Conservation (phyloP, 1,140 invertebrate species). For the Phocides pigmalion region DNA sequence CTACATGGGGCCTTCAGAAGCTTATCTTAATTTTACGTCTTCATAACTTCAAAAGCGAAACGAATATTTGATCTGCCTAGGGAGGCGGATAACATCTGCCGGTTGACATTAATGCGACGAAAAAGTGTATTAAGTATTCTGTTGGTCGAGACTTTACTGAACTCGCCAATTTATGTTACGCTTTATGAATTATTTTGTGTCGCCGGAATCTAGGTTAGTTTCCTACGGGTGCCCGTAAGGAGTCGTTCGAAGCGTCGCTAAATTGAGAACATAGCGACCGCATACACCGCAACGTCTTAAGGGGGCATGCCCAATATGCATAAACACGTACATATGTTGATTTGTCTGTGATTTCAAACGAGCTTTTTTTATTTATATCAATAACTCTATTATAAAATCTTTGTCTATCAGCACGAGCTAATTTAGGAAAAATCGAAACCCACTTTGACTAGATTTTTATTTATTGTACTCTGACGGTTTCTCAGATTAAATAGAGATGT, state of each 20-base stretch:
- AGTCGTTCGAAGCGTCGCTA: conserved; percentile 1
- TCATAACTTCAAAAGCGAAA: conserved; percentile 60
- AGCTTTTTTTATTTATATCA: too few relatives aligned
- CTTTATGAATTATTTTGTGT: conserved; percentile 49
- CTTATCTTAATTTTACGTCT: conserved; percentile 74
- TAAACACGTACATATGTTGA: too few relatives aligned
- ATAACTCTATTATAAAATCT: too few relatives aligned
- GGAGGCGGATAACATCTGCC: conserved; percentile 62
- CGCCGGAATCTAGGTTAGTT: conserved; percentile 27
- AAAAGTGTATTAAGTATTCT: conserved; percentile 48
- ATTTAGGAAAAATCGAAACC: too few relatives aligned
- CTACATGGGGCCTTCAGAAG: conserved; percentile 44
- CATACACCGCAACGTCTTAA: too few relatives aligned
- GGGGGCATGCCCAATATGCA: too few relatives aligned
- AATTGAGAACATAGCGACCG: neutral
- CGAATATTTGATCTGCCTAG: conserved; percentile 68
- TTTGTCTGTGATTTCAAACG: too few relatives aligned
- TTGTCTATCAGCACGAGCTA: too few relatives aligned
- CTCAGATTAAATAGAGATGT: too few relatives aligned
- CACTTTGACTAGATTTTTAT: too few relatives aligned
- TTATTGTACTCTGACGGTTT: too few relatives aligned
- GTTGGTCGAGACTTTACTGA: conserved; percentile 34
- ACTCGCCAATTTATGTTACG: conserved; percentile 41
- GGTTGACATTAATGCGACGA: conserved; percentile 70
- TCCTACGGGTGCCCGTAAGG: conserved; percentile 2